Evolutionary conservation across 2,113 vertebrate species (phyloP), one percentile per base, ranked within the genome.

Genomic region (Nicator chloris): DNA sequence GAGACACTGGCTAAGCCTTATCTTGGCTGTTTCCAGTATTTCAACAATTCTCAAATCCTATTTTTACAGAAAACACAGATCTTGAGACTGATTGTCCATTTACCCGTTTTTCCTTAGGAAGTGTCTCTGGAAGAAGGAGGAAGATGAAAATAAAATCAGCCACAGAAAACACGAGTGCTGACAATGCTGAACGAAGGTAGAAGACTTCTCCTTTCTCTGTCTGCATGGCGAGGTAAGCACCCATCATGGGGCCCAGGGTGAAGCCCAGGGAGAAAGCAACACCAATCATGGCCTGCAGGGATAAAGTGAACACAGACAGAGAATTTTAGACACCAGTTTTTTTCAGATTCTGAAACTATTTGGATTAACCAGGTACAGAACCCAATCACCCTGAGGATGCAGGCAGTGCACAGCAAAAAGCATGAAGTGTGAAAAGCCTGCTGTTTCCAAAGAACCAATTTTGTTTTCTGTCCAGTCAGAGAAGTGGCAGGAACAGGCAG

Each of bases 231-330:
- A 99, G 98, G 96, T 98, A 99, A 42, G 99, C 99, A 0, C 99
- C 99, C 6, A 99, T 98, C 98, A 99, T 97, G 24, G 99, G 99
- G 19, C 99, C 99, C 72, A 99, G 50, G 1, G 99, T 99, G 95
- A 99, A 99, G 73, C 99, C 99, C 97, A 99, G 82, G 10, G 99
- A 99, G 96, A 99, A 99, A 57, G 99, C 99, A 49, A 99, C 95
- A 2, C 99, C 99, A 14, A 99, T 99, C 98, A 99, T 99, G 11
- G 99, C 99, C 99, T 99, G 95, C 33, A 66, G 65, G 66, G 23
- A 92, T 6, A 30, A 39, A 96, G 59, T 6, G 8, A 92, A 77
- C 39, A 79, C 10, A 73, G 23, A 82, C 20, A 23, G 3, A 3
- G 4, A n/a, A 39, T 8, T 75, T 76, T 8, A 93, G 56, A 63